These are phyloP conservation scores for Prinia subflava DNA, from an alignment of 2,113 vertebrate genomes.

Conservation along the genomic window DNA sequence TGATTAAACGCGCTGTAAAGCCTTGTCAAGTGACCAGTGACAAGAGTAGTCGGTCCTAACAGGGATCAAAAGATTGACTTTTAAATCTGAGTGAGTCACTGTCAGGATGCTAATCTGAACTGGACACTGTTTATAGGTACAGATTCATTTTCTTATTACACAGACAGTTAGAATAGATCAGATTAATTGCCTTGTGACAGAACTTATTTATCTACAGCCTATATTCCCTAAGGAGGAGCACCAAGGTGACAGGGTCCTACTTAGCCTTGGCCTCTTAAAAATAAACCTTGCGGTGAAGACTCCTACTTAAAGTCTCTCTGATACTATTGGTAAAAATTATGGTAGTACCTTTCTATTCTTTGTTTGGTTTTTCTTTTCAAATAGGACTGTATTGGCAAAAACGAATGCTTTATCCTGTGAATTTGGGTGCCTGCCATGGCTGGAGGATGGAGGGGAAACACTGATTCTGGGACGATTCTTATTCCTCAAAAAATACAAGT, in stretches of 20 bases:
- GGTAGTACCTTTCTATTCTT: background rate
- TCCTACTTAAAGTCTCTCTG: background rate
- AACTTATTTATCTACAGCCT: background rate
- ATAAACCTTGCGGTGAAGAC: background rate
- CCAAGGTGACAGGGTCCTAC: background rate
- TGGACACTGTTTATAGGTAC: background rate
- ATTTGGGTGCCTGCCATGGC: background rate
- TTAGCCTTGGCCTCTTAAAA: background rate
- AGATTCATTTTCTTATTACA: background rate
- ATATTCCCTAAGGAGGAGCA: background rate
- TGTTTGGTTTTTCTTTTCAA: background rate
- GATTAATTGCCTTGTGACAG: background rate
- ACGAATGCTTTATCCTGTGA: background rate
- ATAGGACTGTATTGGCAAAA: background rate
- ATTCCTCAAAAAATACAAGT: background rate
- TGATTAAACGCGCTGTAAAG: background rate
- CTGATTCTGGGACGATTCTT: background rate
- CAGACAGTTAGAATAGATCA: background rate
- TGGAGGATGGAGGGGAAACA: background rate
- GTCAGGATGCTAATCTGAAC: background rate
- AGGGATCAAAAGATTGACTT: background rate
- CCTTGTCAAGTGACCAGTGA: background rate
- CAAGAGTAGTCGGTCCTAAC: background rate
- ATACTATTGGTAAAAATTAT: background rate
- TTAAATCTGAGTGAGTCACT: constrained; percentile 25